Conservation (phyloP, 2,113 vertebrate genomes). For the Asarcornis scutulata region DNA sequence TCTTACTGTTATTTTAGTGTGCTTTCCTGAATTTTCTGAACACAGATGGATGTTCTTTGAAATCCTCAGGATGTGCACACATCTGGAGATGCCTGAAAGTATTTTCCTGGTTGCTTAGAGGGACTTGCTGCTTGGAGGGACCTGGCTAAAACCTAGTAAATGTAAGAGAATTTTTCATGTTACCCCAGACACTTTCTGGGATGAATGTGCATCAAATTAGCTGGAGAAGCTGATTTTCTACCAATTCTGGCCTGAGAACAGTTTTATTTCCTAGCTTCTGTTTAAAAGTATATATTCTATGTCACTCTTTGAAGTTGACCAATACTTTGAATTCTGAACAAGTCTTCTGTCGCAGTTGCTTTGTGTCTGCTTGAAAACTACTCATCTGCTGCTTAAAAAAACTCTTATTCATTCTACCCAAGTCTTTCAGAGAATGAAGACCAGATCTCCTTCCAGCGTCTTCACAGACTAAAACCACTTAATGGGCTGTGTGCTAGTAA, state of each 20-base stretch:
- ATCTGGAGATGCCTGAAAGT: background rate
- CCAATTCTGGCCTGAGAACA: background rate
- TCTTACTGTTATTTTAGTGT: background rate
- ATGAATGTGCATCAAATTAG: rapidly evolving
- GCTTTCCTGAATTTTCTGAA: background rate
- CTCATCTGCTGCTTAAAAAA: background rate
- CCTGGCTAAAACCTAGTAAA: background rate
- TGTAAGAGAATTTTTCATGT: background rate
- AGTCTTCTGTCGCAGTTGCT: background rate
- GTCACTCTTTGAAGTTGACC: background rate
- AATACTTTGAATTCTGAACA: background rate
- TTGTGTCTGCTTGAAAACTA: background rate
- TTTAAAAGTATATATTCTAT: background rate
- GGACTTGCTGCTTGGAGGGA: background rate
- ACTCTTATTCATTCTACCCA: background rate
- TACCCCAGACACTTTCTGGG: background rate
- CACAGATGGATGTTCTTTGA: rapidly evolving
- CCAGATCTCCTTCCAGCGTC: background rate
- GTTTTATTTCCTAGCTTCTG: background rate
- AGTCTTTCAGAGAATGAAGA: background rate
- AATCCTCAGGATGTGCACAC: background rate
- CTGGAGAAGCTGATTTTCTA: background rate
- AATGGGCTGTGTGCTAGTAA: background rate
- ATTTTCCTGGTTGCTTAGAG: background rate
- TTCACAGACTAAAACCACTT: background rate